Base-by-base conservation (phyloP, 2,888 invertebrate species). In the Plutella xylostella region DNA sequence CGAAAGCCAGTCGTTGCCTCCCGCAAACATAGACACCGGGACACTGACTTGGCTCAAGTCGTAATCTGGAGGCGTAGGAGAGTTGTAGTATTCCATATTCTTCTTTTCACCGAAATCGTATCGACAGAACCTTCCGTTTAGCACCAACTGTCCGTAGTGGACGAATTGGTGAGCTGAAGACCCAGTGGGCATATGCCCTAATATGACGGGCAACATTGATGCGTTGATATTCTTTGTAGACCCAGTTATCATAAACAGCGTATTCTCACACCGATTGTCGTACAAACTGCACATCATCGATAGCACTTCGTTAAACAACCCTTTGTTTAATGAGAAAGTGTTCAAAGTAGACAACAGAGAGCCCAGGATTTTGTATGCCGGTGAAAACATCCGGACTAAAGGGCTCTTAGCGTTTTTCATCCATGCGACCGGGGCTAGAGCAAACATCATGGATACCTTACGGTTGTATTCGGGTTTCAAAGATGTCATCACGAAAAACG, bases 141-240 rank as follows among this genome's bases (percentile, higher is more conserved):
- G 48, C 11, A 68, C 63, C 17, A 77, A 49, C 41, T 83, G 83
- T 0, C 71, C 77, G 42, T 71, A 83, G 53, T 83, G 84, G 1
- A 72, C 45, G 18, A 89, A 65, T 51, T 88, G 87, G 33, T 76
- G 60, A 0, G 72, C 68, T 0, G 88, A 87, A 0, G 86, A 73
- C 0, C 87, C 86, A 1, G 85, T 83, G 0, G 91, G 90, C n/a
- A 82, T 51, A 45, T 90, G 89, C 0, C 85, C 85, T 2, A 88
- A 54, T 20, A 90, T 77, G 0, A 87, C 77, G 0, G 89, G 88
- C 31, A 89, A 48, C 57, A 89, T 70, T 0, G 85, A 80, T 69
- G 85, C 49, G 4, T 68, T 63, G 11, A 74, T 57, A 14, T 55
- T 52, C 30, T 62, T 64, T 19, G 53, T 51, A 11, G 68, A 60